Conservation (phyloP, 2,113 vertebrate species). For the Camarhynchus parvulus region DNA sequence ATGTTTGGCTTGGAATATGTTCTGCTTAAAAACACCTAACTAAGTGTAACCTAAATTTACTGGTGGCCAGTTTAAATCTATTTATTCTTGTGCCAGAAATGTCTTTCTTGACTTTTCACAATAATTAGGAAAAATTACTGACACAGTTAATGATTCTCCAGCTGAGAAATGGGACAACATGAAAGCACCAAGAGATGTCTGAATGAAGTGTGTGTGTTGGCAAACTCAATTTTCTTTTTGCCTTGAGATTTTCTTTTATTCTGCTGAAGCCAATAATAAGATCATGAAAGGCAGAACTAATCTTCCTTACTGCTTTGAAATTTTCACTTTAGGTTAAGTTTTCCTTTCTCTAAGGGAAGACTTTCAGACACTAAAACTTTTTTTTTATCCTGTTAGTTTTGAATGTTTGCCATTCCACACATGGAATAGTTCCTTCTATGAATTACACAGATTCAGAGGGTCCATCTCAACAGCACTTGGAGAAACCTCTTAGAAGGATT, state of each 20-base stretch:
- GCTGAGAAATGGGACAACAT: constrained; percentile 1
- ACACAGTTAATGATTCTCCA: neutral
- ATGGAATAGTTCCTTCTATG: neutral
- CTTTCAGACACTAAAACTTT: neutral
- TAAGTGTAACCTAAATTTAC: neutral
- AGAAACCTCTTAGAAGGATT: neutral
- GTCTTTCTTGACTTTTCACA: neutral
- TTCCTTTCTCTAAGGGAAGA: neutral
- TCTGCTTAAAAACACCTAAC: neutral
- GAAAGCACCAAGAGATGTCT: neutral
- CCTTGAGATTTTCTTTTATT: constrained; percentile 19
- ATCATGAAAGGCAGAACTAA: constrained; percentile 14
- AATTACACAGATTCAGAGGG: neutral
- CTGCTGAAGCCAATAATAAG: neutral
- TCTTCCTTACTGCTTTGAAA: constrained; percentile 18
- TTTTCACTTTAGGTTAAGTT: neutral
- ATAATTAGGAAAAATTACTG: constrained; percentile 19
- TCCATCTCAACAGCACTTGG: neutral
- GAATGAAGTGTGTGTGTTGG: neutral
- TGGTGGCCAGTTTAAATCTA: neutral
- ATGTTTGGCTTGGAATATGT: neutral
- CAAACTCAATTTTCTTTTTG: neutral
- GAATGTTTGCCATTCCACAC: neutral
- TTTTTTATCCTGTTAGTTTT: neutral
- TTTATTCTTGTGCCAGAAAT: neutral